These are phyloP conservation scores for Triops cancriformis DNA, from an alignment of 1,140 invertebrate genomes.

Conservation along the genomic window DNA sequence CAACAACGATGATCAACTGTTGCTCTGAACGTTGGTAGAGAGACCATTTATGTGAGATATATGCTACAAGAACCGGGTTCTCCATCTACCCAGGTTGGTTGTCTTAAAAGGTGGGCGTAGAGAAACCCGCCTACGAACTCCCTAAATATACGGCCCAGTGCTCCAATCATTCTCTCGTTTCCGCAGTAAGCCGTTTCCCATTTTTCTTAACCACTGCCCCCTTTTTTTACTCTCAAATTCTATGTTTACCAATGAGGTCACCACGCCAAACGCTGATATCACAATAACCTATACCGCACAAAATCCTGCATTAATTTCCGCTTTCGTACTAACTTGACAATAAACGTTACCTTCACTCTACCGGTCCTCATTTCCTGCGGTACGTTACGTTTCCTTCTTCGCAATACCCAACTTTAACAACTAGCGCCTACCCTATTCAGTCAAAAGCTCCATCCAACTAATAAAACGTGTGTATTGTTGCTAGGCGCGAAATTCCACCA, in stretches of 20 bases:
- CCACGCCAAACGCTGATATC: not conserved
- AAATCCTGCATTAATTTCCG: constrained; percentile 6
- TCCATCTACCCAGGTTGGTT: not conserved
- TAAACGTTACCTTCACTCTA: not conserved
- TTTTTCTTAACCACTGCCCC: not conserved
- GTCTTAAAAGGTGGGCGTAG: not conserved
- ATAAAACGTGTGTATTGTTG: constrained; percentile 10
- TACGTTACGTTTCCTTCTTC: not conserved
- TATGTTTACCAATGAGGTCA: not conserved
- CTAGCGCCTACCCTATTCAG: not conserved
- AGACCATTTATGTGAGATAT: not conserved
- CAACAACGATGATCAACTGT: not conserved
- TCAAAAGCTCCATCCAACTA: not conserved
- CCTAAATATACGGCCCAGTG: not conserved
- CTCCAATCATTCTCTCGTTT: not conserved
- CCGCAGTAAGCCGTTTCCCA: not conserved
- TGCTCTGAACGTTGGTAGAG: not conserved
- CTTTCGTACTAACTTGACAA: not conserved
- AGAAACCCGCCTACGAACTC: not conserved
- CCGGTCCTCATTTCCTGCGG: not conserved
- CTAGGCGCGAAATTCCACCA: not conserved
- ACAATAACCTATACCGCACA: not conserved
- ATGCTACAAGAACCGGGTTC: not conserved
- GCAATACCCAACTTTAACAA: not conserved
- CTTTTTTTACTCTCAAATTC: not conserved